Percentiles rank a stretch among this genome's conserved stretches.
These are phyloP conservation scores for Chironomus tepperi DNA, from an alignment of 1,140 invertebrate genomes.

Conservation along the genomic window DNA sequence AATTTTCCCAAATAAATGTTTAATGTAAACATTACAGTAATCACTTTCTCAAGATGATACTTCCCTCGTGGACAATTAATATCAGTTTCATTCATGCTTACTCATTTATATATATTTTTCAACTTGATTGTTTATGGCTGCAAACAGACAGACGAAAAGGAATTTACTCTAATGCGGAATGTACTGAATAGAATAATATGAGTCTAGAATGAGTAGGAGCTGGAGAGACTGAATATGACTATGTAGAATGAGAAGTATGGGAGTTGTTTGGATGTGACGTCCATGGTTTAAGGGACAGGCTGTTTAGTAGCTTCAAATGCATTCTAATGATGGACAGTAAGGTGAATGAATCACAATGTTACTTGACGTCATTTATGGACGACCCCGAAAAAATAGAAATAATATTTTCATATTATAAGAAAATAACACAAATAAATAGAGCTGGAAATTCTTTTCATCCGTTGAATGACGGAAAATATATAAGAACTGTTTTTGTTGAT, in stretches of 20 bases:
- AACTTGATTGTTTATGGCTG: background rate
- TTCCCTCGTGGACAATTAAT: conserved; percentile 12
- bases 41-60: background rate
- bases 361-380: too few species aligned
- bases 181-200: background rate
- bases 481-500: background rate
- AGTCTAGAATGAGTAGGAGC: background rate
- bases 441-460: too few species aligned
- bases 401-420: too few species aligned
- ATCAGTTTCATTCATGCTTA: conserved; percentile 1
- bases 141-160: background rate
- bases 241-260: background rate
- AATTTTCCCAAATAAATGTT: background rate
- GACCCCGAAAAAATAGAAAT: too few species aligned
- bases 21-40: background rate
- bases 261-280: background rate
- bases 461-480: too few species aligned
- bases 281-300: too few species aligned
- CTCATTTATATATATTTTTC: background rate
- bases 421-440: too few species aligned
- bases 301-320: too few species aligned
- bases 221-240: too few species aligned
- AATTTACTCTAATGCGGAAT: background rate
- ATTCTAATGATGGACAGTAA: too few species aligned
- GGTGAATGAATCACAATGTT: too few species aligned